These are phyloP conservation scores for Drosophila picticornis DNA, from an alignment of 2,888 invertebrate genomes.

Conservation along the genomic window DNA sequence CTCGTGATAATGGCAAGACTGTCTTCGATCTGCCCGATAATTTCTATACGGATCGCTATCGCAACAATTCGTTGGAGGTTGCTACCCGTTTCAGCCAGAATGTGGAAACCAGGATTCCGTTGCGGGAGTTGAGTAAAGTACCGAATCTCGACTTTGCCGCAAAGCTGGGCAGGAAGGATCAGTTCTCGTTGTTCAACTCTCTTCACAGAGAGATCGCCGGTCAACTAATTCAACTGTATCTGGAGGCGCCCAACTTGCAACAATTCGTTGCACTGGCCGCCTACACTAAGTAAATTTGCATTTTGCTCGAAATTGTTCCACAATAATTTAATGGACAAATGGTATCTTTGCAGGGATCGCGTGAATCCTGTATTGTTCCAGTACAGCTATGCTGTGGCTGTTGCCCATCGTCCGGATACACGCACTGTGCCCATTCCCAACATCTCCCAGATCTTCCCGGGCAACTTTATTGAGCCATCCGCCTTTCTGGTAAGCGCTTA, in stretches of 20 bases:
- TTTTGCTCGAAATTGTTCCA: background rate
- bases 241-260: conserved; percentile 88
- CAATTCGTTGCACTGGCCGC: conserved; percentile 90
- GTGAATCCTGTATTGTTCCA: conserved; percentile 93
- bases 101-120: conserved; percentile 80
- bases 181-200: conserved; percentile 91
- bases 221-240: conserved; percentile 89
- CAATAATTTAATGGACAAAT: rapidly evolving
- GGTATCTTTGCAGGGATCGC: conserved; percentile 86
- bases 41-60: conserved; percentile 80
- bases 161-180: conserved; percentile 66
- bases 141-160: conserved; percentile 81
- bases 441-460: conserved; percentile 92
- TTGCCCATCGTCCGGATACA: conserved; percentile 87
- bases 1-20: conserved; percentile 81
- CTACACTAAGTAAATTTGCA: conserved; percentile 85
- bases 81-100: conserved; percentile 80
- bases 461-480: conserved; percentile 92
- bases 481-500: conserved; percentile 86
- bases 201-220: conserved; percentile 90
- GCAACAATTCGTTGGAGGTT: conserved; percentile 74
- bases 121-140: conserved; percentile 74
- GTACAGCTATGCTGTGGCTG: conserved; percentile 91
- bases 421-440: conserved; percentile 89
- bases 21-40: conserved; percentile 83